phyloP scores from a whole-genome alignment of 2,113 vertebrate species.

The Circaetus gallicus region DNA sequence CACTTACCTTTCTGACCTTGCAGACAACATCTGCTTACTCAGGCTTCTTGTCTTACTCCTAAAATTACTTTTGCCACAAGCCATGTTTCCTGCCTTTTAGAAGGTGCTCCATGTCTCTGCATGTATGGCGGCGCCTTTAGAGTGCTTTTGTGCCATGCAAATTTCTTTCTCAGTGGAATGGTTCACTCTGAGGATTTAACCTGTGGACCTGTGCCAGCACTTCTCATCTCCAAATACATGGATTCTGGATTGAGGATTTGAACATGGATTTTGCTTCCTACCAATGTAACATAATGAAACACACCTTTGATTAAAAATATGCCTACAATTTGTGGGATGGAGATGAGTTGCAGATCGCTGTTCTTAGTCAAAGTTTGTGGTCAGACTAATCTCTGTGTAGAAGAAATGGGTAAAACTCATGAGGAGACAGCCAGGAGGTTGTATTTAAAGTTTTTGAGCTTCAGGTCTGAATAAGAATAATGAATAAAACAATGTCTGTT shows the following conservation, averaged over 20 bases:
- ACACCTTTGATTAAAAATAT: background rate
- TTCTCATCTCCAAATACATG: background rate
- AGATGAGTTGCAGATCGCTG: background rate
- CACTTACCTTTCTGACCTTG: background rate
- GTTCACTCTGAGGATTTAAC: background rate
- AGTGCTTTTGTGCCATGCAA: background rate
- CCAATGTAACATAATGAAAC: background rate
- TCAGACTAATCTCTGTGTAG: background rate
- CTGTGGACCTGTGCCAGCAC: background rate
- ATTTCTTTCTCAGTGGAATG: background rate
- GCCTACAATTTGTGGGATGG: background rate
- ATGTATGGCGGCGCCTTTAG: fast-evolving
- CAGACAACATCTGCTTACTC: slow-evolving; percentile 5
- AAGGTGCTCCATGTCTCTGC: background rate
- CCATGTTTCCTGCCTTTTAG: background rate
- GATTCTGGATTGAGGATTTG: background rate
- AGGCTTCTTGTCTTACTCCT: background rate
- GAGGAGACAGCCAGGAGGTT: background rate
- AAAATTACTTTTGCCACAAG: slow-evolving; percentile 1
- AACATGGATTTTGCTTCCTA: background rate
- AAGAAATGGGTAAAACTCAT: background rate
- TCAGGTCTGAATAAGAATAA: background rate
- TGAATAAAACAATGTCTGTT: background rate
- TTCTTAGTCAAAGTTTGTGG: slow-evolving; percentile 1
- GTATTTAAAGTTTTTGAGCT: background rate